phyloP scores from a whole-genome alignment of 2,888 invertebrate species.

The Cataglyphis albicans region DNA sequence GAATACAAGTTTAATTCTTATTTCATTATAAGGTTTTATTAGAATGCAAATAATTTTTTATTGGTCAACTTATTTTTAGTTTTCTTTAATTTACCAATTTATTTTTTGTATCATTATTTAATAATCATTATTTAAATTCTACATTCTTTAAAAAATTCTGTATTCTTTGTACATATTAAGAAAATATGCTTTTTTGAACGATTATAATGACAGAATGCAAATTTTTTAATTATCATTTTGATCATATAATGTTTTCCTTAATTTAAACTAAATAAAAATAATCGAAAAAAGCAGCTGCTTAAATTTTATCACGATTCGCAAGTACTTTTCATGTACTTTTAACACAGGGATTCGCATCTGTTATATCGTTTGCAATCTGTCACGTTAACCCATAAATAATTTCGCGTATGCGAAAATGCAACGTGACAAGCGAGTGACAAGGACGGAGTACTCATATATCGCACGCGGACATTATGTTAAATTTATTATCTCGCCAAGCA shows the following conservation, averaged over 20 bases:
- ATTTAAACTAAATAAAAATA: constrained; percentile 10
- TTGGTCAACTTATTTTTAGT: neutral
- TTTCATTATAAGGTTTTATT: neutral
- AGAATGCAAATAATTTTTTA: neutral
- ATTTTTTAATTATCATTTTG: neutral
- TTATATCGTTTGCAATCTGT: neutral
- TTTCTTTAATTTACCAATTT: neutral
- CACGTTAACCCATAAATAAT: constrained; percentile 40
- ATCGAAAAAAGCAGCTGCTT: constrained; percentile 7
- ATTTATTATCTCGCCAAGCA: constrained; percentile 32
- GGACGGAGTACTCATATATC: constrained; percentile 30
- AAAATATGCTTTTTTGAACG: neutral
- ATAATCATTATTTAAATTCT: neutral
- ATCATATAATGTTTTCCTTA: neutral
- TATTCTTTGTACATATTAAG: neutral
- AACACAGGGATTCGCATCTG: constrained; percentile 10
- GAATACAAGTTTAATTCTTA: constrained; percentile 1
- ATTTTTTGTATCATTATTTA: neutral
- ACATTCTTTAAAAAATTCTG: neutral
- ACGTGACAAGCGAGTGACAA: constrained; percentile 24
- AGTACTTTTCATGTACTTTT: neutral
- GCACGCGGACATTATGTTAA: constrained; percentile 5
- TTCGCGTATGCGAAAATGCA: constrained; percentile 12
- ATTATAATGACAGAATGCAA: neutral
- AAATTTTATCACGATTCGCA: constrained; percentile 22